Percentiles rank a stretch among this genome's conserved stretches.
Evolutionary conservation across 2,113 vertebrate genomes (phyloP).

Genomic region (Narcine bancroftii): DNA sequence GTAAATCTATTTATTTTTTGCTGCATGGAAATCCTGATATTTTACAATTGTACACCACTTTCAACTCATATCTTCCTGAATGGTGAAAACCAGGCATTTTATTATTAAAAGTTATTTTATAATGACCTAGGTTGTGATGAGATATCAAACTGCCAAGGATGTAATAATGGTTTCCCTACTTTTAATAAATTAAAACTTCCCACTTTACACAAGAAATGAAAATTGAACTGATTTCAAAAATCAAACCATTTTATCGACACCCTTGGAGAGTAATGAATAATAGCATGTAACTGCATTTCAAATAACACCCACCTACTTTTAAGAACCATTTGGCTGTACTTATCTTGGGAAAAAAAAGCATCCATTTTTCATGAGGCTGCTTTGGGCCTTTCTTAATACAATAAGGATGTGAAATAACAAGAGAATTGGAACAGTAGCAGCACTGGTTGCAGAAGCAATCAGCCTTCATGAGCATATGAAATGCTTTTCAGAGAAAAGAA

Average conservation of each 20-base stretch:
- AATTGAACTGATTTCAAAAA: not conserved
- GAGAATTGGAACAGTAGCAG: not conserved
- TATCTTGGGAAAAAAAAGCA: conserved; percentile 10
- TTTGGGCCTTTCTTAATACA: not conserved
- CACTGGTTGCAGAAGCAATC: not conserved
- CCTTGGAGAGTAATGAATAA: not conserved
- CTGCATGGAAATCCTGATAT: not conserved
- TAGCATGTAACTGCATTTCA: not conserved
- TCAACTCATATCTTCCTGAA: not conserved
- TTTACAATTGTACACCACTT: not conserved
- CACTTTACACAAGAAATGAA: not conserved
- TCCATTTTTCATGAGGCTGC: conserved; percentile 11
- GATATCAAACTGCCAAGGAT: not conserved
- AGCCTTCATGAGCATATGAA: not conserved
- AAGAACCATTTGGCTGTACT: conserved; percentile 11
- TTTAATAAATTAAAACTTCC: conserved; percentile 1
- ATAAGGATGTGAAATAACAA: not conserved
- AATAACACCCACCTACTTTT: not conserved
- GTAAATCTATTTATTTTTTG: not conserved
- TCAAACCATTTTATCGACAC: not conserved
- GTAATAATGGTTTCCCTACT: not conserved
- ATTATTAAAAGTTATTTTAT: not conserved
- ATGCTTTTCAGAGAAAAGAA: not conserved
- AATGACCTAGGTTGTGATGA: not conserved
- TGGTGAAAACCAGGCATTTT: not conserved